Conservation (phyloP, 2,888 invertebrate genomes). For the Hoplodrina blanda region DNA sequence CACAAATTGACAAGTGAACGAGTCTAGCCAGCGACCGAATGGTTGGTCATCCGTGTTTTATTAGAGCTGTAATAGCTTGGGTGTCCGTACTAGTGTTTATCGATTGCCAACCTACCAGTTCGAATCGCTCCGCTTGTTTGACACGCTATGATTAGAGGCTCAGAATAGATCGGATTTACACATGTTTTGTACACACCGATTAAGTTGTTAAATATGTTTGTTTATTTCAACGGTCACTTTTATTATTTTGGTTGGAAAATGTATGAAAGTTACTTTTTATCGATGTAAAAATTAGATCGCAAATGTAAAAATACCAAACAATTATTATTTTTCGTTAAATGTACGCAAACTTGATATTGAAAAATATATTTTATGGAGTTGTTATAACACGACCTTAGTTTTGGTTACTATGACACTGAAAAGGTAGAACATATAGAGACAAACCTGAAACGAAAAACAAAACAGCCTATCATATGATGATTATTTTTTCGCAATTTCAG, state of each 20-base stretch:
- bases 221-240: background rate
- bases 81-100: slow-evolving; percentile 40
- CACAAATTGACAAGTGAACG: slow-evolving; percentile 44
- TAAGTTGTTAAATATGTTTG: slow-evolving; percentile 17
- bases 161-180: slow-evolving; percentile 30
- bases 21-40: slow-evolving; percentile 42
- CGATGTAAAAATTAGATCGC: background rate
- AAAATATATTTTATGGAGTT: too few species aligned
- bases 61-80: slow-evolving; percentile 46
- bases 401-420: too few species aligned
- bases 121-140: slow-evolving; percentile 40
- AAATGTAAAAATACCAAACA: too few species aligned
- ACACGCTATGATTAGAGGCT: slow-evolving; percentile 32
- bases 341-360: too few species aligned
- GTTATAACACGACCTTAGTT: too few species aligned
- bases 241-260: background rate
- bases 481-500: too few species aligned
- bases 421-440: too few species aligned
- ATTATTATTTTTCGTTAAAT: too few species aligned
- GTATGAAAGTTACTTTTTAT: background rate
- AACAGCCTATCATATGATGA: too few species aligned
- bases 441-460: too few species aligned
- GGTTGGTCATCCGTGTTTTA: slow-evolving; percentile 54
- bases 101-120: slow-evolving; percentile 43
- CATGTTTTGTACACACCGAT: slow-evolving; percentile 34